Percentiles rank a stretch among this genome's conserved stretches.
phyloP scores from a whole-genome alignment of 2,888 invertebrate genomes.

The Ophion ellenae region DNA sequence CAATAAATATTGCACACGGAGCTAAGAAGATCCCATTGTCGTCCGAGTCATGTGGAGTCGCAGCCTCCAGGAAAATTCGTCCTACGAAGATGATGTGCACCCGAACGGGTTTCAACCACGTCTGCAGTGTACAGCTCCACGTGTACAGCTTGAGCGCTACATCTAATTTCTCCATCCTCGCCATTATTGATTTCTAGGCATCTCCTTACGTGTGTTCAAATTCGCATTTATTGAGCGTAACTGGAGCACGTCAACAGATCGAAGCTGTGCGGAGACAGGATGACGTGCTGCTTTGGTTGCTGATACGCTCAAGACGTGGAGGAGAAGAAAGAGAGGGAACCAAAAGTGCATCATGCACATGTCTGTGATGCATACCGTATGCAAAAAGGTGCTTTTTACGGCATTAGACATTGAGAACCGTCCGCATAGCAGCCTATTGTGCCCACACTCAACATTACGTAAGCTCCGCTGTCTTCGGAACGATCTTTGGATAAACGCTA shows the following conservation, averaged over 20 bases:
- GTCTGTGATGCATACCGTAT: neutral
- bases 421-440: too few species aligned
- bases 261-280: neutral
- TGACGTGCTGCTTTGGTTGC: slow-evolving; percentile 29
- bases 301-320: neutral
- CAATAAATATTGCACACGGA: slow-evolving; percentile 26
- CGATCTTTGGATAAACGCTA: neutral
- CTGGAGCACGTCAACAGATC: neutral
- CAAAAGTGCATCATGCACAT: slow-evolving; percentile 5
- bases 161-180: too few species aligned
- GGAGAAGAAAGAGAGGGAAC: slow-evolving; percentile 32
- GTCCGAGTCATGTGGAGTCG: neutral
- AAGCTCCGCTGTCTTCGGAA: neutral
- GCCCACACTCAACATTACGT: too few species aligned
- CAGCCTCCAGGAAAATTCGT: neutral
- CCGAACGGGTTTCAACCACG: neutral
- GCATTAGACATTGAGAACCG: too few species aligned
- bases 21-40: slow-evolving; percentile 8
- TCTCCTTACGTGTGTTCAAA: too few species aligned
- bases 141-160: too few species aligned
- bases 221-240: neutral
- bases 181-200: too few species aligned
- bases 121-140: neutral
- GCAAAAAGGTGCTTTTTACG: neutral
- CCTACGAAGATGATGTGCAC: neutral